These are phyloP conservation scores for Dermochelys coriacea DNA, from an alignment of 2,797 vertebrate species.

Conservation along the genomic window DNA sequence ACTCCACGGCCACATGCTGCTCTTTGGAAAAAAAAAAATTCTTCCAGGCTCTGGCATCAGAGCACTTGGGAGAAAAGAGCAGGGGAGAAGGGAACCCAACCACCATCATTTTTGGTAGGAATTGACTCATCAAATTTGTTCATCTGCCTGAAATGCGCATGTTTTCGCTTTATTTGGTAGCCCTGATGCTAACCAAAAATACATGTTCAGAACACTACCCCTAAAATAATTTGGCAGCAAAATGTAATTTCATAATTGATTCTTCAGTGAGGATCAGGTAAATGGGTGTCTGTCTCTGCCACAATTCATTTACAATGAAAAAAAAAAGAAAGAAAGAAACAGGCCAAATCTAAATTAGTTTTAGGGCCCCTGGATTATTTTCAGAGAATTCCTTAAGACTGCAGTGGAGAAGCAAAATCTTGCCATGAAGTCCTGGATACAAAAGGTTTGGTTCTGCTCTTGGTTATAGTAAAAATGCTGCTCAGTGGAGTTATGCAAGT, in stretches of 20 bases:
- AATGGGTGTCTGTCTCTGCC: constrained; percentile 3
- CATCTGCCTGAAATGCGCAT: constrained; percentile 52
- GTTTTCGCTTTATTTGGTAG: constrained; percentile 66
- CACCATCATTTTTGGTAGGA: neutral
- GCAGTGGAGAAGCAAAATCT: neutral
- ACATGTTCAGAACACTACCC: constrained; percentile 39
- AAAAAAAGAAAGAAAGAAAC: constrained; percentile 10
- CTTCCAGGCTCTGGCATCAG: constrained; percentile 64
- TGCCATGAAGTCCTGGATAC: neutral
- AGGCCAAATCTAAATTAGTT: neutral
- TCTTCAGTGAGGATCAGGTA: constrained; percentile 43
- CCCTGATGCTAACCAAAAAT: constrained; percentile 59
- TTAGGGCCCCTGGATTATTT: neutral
- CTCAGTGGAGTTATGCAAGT: neutral
- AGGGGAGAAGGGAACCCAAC: neutral
- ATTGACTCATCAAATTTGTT: constrained; percentile 35
- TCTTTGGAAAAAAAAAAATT: constrained; percentile 72
- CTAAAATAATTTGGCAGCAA: constrained; percentile 24
- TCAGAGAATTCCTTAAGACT: neutral
- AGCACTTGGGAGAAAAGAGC: constrained; percentile 5
- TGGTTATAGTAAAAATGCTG: neutral
- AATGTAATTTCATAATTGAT: neutral
- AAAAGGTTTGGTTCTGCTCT: neutral
- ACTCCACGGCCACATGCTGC: constrained; percentile 72
- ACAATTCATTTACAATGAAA: constrained; percentile 24